A percentile compares a stretch with the other conserved stretches of the same genome.
Conservation (phyloP, 2,113 vertebrate species). For the Ceyx margarethae region DNA sequence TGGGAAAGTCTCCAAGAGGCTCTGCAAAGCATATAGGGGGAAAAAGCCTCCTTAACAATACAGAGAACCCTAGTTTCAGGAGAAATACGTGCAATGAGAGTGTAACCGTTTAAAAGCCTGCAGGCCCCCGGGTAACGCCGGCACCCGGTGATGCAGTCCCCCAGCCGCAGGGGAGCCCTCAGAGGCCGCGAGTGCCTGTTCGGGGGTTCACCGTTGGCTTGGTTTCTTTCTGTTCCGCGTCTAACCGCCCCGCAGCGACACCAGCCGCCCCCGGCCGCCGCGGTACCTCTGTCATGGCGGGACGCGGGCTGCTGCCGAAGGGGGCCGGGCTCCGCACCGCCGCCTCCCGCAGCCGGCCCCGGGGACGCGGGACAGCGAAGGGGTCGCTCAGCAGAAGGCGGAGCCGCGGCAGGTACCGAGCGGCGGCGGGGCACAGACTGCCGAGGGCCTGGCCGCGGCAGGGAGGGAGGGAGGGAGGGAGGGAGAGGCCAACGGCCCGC, state of each 20-base stretch:
- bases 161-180: neutral
- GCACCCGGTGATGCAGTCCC: neutral
- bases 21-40: neutral
- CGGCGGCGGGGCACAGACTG: accelerated
- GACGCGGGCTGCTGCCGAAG: neutral
- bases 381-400: too few species aligned
- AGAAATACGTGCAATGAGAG: accelerated
- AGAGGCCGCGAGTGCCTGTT: neutral
- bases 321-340: neutral
- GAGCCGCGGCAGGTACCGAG: too few species aligned
- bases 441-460: accelerated
- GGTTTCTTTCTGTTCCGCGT: neutral
- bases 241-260: neutral
- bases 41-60: accelerated
- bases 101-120: neutral
- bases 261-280: neutral
- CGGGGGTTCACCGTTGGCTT: accelerated
- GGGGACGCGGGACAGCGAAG: too few species aligned
- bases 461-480: neutral
- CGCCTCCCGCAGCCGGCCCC: neutral
- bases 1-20: accelerated
- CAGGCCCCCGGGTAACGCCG: neutral
- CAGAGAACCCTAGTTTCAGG: too few species aligned
- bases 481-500: neutral
- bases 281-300: conserved; percentile 32